Evolutionary conservation across 2,888 invertebrate genomes (phyloP).

Genomic region (Horisme vitalbata): DNA sequence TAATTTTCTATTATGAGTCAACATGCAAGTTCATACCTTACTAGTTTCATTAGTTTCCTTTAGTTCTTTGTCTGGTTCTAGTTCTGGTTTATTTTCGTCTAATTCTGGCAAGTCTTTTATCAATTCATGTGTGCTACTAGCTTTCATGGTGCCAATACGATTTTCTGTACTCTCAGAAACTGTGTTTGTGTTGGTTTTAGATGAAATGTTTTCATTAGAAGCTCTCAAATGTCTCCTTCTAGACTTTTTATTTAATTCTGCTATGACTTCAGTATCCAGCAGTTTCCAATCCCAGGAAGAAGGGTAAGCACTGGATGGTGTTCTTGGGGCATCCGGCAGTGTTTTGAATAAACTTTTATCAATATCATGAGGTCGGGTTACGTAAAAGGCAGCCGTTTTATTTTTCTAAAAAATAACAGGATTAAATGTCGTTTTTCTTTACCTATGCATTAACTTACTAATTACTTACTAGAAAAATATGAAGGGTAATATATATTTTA

Average conservation of each 20-base stretch:
- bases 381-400: conserved; percentile 91
- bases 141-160: conserved; percentile 60
- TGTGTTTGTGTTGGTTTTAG: conserved; percentile 70
- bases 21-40: conserved; percentile 67
- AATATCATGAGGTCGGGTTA: conserved; percentile 88
- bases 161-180: conserved; percentile 62
- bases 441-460: no score
- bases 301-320: conserved; percentile 87
- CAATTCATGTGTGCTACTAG: conserved; percentile 72
- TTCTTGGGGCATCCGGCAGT: conserved; percentile 92
- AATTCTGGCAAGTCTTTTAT: conserved; percentile 72
- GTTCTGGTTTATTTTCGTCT: conserved; percentile 53
- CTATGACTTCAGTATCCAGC: conserved; percentile 77
- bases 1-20: conserved; percentile 51
- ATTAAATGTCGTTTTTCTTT: no score
- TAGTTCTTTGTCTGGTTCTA: conserved; percentile 33
- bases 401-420: conserved; percentile 86
- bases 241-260: conserved; percentile 69
- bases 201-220: conserved; percentile 73
- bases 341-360: conserved; percentile 87
- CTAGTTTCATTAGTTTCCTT: conserved; percentile 44
- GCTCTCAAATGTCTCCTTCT: conserved; percentile 65
- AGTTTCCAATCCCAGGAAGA: conserved; percentile 89
- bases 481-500: no score
- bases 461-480: no score